phyloP scores from a whole-genome alignment of 2,888 invertebrate species.

The Emmelina monodactyla region DNA sequence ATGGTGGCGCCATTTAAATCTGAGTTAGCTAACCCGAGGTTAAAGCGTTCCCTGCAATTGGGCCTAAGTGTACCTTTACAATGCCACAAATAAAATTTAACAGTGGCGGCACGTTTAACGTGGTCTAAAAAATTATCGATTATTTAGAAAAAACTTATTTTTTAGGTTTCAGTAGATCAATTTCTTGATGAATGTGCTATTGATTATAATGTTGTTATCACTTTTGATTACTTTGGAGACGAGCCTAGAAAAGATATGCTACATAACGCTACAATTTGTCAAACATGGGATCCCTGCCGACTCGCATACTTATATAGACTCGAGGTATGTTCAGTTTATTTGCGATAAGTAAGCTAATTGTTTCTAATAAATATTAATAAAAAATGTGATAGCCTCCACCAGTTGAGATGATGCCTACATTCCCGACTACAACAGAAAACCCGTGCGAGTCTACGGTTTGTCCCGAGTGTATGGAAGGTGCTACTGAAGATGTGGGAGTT shows the following conservation, averaged over 20 bases:
- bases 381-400: constrained; percentile 36
- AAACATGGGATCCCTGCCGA: constrained; percentile 53
- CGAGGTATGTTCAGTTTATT: constrained; percentile 29
- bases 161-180: constrained; percentile 35
- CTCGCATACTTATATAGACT: constrained; percentile 50
- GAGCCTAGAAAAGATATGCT: constrained; percentile 56
- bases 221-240: constrained; percentile 55
- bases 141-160: constrained; percentile 3
- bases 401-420: constrained; percentile 37
- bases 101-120: no score
- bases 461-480: constrained; percentile 43
- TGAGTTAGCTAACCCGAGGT: no score
- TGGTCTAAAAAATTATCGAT: no score
- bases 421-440: constrained; percentile 42
- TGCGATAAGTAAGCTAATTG: not conserved
- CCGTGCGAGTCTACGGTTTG: constrained; percentile 52
- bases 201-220: constrained; percentile 51
- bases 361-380: not conserved
- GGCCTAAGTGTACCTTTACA: no score
- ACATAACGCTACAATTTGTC: constrained; percentile 50
- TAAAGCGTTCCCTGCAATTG: no score
- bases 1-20: no score
- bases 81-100: no score
- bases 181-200: constrained; percentile 47
- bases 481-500: constrained; percentile 27